Percentiles rank a stretch among this genome's conserved stretches.
Conservation (phyloP, 1,140 invertebrate genomes). For the Bemisia tabaci region DNA sequence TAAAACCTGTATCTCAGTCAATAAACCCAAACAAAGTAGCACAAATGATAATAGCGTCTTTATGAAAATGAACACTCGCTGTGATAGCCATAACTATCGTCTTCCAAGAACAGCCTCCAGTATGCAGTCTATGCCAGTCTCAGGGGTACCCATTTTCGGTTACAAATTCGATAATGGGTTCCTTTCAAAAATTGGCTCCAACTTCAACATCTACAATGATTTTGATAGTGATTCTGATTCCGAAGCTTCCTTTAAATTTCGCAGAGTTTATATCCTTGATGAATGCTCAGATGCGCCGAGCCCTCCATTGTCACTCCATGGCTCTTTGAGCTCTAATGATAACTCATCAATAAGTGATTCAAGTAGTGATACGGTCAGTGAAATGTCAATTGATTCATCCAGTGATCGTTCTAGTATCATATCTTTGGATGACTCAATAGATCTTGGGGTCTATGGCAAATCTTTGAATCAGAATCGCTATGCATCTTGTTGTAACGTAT, state of each 20-base stretch:
- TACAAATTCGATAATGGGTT: constrained; percentile 1
- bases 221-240: constrained; percentile 13
- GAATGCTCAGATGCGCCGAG: constrained; percentile 22
- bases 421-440: constrained; percentile 39
- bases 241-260: constrained; percentile 32
- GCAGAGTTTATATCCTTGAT: constrained; percentile 36
- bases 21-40: neutral
- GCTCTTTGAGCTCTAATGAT: constrained; percentile 19
- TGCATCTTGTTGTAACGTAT: constrained; percentile 23
- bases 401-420: constrained; percentile 40
- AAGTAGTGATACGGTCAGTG: constrained; percentile 38
- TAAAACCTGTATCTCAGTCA: neutral
- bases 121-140: constrained; percentile 35
- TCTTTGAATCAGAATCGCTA: constrained; percentile 16
- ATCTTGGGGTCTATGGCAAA: constrained; percentile 28
- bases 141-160: constrained; percentile 21
- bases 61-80: neutral
- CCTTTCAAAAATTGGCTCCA: constrained; percentile 11
- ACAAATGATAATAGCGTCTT: neutral
- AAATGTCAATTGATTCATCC: constrained; percentile 41
- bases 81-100: constrained; percentile 7
- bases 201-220: constrained; percentile 9
- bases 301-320: constrained; percentile 17
- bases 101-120: constrained; percentile 30
- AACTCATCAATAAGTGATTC: constrained; percentile 35